Evolutionary conservation across 2,888 invertebrate species (phyloP).

Genomic region (Plagodis pulveraria): DNA sequence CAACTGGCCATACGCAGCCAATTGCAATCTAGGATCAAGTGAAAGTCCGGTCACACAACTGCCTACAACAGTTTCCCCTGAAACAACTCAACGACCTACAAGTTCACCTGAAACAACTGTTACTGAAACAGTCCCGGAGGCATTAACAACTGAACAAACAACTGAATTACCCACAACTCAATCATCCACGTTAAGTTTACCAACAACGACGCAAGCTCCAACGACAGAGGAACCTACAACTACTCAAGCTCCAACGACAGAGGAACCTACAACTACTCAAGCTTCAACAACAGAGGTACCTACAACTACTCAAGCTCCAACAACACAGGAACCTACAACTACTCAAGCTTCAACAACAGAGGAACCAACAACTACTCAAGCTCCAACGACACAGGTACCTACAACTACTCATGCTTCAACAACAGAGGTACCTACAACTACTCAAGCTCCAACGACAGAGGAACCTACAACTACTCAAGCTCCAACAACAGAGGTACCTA

Average conservation of each 20-base stretch:
- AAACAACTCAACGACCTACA: no score
- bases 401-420: slow-evolving; percentile 10
- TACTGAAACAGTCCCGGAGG: no score
- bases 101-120: no score
- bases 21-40: slow-evolving; percentile 2
- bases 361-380: slow-evolving; percentile 10
- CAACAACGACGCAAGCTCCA: no score
- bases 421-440: slow-evolving; percentile 11
- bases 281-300: neutral
- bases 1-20: slow-evolving; percentile 20
- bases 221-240: neutral
- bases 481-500: slow-evolving; percentile 9
- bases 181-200: no score
- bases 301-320: neutral
- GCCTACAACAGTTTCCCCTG: no score
- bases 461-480: slow-evolving; percentile 1
- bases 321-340: neutral
- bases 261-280: no score
- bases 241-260: neutral
- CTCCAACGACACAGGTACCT: neutral
- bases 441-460: slow-evolving; percentile 1
- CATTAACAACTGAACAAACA: no score
- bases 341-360: neutral
- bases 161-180: no score
- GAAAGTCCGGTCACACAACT: neutral